Evolutionary conservation across 2,113 vertebrate species (phyloP).

Genomic region (Micromys minutus): DNA sequence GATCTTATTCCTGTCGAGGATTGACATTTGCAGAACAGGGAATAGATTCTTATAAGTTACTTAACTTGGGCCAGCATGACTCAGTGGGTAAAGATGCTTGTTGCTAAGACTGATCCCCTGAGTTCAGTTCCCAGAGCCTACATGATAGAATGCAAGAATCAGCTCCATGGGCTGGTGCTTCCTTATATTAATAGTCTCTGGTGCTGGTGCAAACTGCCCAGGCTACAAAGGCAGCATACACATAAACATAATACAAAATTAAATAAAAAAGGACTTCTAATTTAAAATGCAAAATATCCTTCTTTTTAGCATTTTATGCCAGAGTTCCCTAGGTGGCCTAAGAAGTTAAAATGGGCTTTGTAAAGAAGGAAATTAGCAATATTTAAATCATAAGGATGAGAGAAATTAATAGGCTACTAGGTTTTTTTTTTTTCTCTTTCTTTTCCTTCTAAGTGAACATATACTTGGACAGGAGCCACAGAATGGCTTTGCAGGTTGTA

Average conservation of each 20-base stretch:
- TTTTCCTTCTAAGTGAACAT: conserved; percentile 21
- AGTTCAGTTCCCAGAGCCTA: neutral
- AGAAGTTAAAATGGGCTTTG: neutral
- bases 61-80: neutral
- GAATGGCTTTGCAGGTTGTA: neutral
- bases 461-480: neutral
- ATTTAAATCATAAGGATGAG: neutral
- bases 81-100: too few species aligned
- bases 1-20: conserved; percentile 16
- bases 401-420: neutral
- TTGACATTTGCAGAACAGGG: neutral
- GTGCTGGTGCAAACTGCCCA: neutral
- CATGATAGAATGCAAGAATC: neutral
- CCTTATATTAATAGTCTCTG: neutral
- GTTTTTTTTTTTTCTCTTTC: neutral
- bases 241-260: neutral
- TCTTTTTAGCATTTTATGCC: neutral
- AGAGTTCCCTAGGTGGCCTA: neutral
- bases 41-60: neutral
- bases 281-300: neutral
- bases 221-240: too few species aligned
- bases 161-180: too few species aligned
- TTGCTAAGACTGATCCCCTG: neutral
- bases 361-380: neutral
- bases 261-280: conserved; percentile 6